Evolutionary conservation across 2,888 invertebrate species (phyloP), one percentile per base, ranked within the genome.

Genomic region (Lutraria lutraria): DNA sequence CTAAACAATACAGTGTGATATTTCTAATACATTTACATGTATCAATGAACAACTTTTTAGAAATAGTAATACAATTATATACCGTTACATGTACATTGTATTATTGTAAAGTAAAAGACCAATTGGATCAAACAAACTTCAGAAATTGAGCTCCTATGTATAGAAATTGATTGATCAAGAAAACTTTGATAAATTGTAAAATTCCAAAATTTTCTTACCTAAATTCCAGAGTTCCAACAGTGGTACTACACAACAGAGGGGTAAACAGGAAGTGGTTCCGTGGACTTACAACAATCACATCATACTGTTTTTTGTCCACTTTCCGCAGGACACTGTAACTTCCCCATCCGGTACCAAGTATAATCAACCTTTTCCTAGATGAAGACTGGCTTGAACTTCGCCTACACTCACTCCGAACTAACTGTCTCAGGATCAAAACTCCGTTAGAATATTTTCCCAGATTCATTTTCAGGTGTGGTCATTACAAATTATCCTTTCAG

Each of bases 201-300:
- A 34, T 15, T 31, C n/a, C n/a, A n/a, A n/a, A n/a, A n/a, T n/a
- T n/a, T n/a, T n/a, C 4, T 84, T 79, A 96, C 96, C 96, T 95
- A 92, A 96, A 96, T 87, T 96, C 97, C 16, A 97, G 91, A 2
- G 97, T 97, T 54, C 97, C 97, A 25, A 97, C 97, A 53, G 97
- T 97, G 4, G 97, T 97, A 88, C 96, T 97, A 84, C 96, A 95
- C 21, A 97, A 94, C 10, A 97, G 93, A 6, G 97, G 97, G 12
- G 97, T 97, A 93, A 97, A 97, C 82, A 97, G 94, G 94, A 97
- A 97, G 91, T 97, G 97, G 92, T 97, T 97, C 56, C 97, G 89
- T 8, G 97, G 97, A 89, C 96, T 96, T 84, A 97, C 95, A 6
- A 97, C 96, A 21, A 96, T 94, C 8, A 97, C 96, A 92, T 96